Conservation (phyloP, 2,113 vertebrate genomes). For the Melierax canorus region DNA sequence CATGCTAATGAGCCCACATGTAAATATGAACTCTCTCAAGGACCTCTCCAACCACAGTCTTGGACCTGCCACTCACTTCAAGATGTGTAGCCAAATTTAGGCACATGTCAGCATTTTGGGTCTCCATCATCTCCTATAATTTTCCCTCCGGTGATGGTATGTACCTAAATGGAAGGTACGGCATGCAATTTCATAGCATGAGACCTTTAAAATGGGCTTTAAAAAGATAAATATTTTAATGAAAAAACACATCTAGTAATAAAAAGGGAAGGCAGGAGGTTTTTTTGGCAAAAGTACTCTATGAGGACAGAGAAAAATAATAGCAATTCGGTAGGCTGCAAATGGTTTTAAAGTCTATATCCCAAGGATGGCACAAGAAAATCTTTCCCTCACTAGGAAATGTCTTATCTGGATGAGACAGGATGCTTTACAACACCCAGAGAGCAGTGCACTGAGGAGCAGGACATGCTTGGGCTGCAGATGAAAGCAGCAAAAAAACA, state of each 20-base stretch:
- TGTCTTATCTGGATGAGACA: neutral
- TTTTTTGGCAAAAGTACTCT: neutral
- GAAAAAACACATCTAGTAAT: neutral
- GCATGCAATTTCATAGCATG: neutral
- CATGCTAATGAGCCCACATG: neutral
- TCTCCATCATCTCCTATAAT: neutral
- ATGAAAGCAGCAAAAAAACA: neutral
- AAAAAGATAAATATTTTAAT: neutral
- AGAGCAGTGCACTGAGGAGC: accelerated
- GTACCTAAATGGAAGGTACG: neutral
- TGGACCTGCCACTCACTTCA: neutral
- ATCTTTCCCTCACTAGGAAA: neutral
- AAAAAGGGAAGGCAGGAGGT: accelerated
- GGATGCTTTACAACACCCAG: neutral
- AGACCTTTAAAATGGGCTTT: neutral
- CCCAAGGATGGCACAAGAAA: neutral
- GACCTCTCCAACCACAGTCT: accelerated
- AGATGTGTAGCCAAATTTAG: neutral
- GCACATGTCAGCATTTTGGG: neutral
- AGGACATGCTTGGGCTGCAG: neutral
- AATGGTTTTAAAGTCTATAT: neutral
- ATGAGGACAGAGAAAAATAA: neutral
- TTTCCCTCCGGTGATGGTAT: neutral
- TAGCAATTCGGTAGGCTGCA: neutral
- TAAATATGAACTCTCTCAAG: neutral